Evolutionary conservation across 2,113 vertebrate species (phyloP).

Genomic region (Corythornis vintsioides): DNA sequence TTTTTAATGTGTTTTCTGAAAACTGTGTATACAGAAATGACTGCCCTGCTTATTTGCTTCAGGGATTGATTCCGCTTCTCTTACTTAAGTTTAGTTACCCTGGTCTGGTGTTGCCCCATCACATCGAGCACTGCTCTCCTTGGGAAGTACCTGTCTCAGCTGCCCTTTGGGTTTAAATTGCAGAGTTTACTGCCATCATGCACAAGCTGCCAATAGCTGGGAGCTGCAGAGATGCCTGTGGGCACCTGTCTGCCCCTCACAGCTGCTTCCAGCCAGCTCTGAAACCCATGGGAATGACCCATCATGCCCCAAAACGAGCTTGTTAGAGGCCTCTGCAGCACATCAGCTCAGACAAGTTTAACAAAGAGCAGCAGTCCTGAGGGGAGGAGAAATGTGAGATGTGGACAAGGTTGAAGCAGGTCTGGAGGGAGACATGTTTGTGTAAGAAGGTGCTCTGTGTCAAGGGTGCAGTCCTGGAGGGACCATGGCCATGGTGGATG

Average conservation of each 20-base stretch:
- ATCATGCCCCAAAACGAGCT: not conserved
- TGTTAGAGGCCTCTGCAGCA: not conserved
- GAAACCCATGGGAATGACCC: not conserved
- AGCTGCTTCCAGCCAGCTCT: not conserved
- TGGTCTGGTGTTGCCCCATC: not conserved
- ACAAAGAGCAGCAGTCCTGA: accelerated
- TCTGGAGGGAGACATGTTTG: accelerated
- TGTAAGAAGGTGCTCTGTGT: not conserved
- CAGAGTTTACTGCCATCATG: not conserved
- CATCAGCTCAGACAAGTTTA: not conserved
- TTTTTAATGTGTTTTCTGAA: constrained; percentile 76
- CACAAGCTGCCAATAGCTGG: not conserved
- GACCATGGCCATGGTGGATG: accelerated
- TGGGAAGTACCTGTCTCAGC: not conserved
- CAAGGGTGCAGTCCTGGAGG: not conserved
- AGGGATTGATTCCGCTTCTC: not conserved
- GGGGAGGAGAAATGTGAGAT: not conserved
- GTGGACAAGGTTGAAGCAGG: not conserved
- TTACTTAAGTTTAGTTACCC: not conserved
- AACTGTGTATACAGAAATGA: not conserved
- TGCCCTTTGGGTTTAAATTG: not conserved
- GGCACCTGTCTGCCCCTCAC: not conserved
- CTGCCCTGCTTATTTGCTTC: not conserved
- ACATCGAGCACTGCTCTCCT: accelerated
- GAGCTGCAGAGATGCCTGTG: not conserved